A percentile compares a stretch with the other conserved stretches of the same genome.
Conservation (phyloP, 2,113 vertebrate species). For the Ophthalmolycus amberensis region DNA sequence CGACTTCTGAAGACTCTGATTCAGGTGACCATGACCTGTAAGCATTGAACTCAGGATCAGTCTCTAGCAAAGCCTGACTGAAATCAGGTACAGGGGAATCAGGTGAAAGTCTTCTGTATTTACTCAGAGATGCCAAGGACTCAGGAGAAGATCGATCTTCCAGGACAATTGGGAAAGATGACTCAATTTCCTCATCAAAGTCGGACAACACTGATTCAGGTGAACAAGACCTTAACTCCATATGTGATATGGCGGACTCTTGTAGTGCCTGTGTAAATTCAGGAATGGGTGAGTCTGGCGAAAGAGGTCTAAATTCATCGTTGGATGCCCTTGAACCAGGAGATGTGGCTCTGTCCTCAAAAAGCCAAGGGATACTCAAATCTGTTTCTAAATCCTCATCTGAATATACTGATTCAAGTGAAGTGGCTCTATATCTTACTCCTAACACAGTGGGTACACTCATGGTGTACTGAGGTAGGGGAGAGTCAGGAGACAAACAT, state of each 20-base stretch:
- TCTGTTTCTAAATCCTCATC: slow-evolving; percentile 52
- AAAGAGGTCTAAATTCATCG: slow-evolving; percentile 49
- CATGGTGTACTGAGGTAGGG: slow-evolving; percentile 34
- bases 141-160: slow-evolving; percentile 51
- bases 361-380: slow-evolving; percentile 10
- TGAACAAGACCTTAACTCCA: slow-evolving; percentile 43
- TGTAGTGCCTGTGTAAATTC: slow-evolving; percentile 31
- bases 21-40: no score
- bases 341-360: slow-evolving; percentile 53
- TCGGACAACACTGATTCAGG: slow-evolving; percentile 56
- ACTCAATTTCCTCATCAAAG: slow-evolving; percentile 18
- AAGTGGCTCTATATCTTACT: slow-evolving; percentile 29
- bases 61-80: no score
- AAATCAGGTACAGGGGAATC: slow-evolving; percentile 61
- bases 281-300: slow-evolving; percentile 73
- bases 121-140: slow-evolving; percentile 1
- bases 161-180: not conserved
- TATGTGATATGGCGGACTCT: not conserved
- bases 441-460: not conserved
- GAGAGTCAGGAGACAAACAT: slow-evolving; percentile 63
- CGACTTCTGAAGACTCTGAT: no score
- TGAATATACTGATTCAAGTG: slow-evolving; percentile 47
- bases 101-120: slow-evolving; percentile 14
- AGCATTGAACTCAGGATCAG: no score
- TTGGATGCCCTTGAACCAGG: slow-evolving; percentile 45